Evolutionary conservation across 2,888 invertebrate genomes (phyloP).

Genomic region (Pristionchus arcanus): DNA sequence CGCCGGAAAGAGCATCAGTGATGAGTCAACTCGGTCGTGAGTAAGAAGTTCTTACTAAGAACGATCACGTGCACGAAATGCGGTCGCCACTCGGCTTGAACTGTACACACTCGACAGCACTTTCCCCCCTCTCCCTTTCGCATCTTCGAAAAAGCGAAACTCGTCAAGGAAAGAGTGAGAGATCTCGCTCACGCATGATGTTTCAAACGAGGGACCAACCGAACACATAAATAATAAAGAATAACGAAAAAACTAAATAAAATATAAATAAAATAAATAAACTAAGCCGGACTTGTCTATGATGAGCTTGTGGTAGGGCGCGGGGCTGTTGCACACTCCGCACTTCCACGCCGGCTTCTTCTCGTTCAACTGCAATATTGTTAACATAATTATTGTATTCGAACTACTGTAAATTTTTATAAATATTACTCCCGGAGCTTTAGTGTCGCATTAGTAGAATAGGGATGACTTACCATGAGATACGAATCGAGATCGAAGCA

Average conservation of each 20-base stretch:
- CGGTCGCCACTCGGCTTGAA: not conserved
- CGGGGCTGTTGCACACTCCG: slow-evolving; percentile 95
- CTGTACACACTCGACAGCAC: not conserved
- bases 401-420: no score
- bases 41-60: not conserved
- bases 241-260: not conserved
- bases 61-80: not conserved
- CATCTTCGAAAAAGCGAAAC: slow-evolving; percentile 40
- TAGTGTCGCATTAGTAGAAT: no score
- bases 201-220: slow-evolving; percentile 33
- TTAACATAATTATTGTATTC: not conserved
- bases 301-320: slow-evolving; percentile 91
- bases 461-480: slow-evolving; percentile 58
- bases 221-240: not conserved
- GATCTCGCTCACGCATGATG: slow-evolving; percentile 11
- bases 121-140: not conserved
- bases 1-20: not conserved
- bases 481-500: slow-evolving; percentile 91
- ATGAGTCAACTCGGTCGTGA: not conserved
- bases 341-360: slow-evolving; percentile 98
- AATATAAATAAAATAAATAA: slow-evolving; percentile 20
- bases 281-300: slow-evolving; percentile 90
- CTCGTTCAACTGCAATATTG: slow-evolving; percentile 91
- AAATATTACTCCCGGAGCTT: not conserved
- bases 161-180: not conserved